Conservation (phyloP, 1,140 invertebrate genomes). For the Pinna nobilis region DNA sequence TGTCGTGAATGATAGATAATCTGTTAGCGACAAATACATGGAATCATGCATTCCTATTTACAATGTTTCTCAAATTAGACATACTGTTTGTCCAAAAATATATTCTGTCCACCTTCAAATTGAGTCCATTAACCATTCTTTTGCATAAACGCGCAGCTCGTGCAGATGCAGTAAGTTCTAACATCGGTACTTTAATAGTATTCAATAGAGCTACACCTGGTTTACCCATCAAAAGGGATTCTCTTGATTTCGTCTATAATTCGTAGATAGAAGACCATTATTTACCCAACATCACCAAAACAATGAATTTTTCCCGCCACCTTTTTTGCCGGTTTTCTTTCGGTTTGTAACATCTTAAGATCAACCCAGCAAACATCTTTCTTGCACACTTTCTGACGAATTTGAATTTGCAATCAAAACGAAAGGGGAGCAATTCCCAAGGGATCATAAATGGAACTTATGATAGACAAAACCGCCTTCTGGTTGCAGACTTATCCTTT, state of each 20-base stretch:
- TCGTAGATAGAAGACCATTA: slow-evolving; percentile 12
- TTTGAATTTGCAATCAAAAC: slow-evolving; percentile 22
- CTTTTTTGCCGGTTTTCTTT: background rate
- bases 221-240: slow-evolving; percentile 40
- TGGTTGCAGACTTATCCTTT: slow-evolving; percentile 6
- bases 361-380: slow-evolving; percentile 21
- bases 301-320: slow-evolving; percentile 11
- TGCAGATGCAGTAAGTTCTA: slow-evolving; percentile 75
- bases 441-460: slow-evolving; percentile 43
- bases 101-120: background rate
- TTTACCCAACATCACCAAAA: slow-evolving; percentile 13
- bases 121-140: slow-evolving; percentile 19
- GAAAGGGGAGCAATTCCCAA: slow-evolving; percentile 39
- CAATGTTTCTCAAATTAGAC: slow-evolving; percentile 31
- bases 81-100: slow-evolving; percentile 44
- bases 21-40: slow-evolving; percentile 47
- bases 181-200: slow-evolving; percentile 71
- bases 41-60: slow-evolving; percentile 30
- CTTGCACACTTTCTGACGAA: slow-evolving; percentile 23
- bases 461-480: slow-evolving; percentile 27
- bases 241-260: background rate
- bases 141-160: slow-evolving; percentile 48
- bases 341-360: slow-evolving; percentile 18
- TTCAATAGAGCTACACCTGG: slow-evolving; percentile 71
- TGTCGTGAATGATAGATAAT: slow-evolving; percentile 32